Evolutionary conservation across 1,140 invertebrate genomes (phyloP), one percentile per base, ranked within the genome.

Genomic region (Orius laevigatus): DNA sequence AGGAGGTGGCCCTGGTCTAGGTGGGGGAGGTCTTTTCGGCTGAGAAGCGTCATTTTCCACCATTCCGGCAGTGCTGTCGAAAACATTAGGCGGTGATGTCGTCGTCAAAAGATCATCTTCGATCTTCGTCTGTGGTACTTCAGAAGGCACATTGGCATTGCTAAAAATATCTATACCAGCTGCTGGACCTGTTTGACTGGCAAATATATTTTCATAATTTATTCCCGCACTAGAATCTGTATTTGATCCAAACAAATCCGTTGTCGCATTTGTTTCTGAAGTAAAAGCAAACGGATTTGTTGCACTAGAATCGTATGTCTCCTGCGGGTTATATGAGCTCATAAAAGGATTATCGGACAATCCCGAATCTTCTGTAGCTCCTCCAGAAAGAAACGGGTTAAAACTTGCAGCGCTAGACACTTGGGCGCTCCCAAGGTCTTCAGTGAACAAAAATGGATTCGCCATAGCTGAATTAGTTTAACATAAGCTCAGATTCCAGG

Each of bases 391-490:
- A 59, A 85, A 85, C 25, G 81, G 81, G 68, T 85, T 85, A 1
- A 75, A 72, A 3, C 63, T 59, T n/a, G 66, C 60, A 15, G 35
- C 31, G 1, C 41, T 14, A 14, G 45, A 16, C 19, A 53, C 32
- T 19, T 51, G 54, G 64, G 61, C 25, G 61, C 63, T 58, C 10
- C 68, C 60, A 4, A 58, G 58, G 2, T 64, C 56, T 32, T 75
- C 73, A 55, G 81, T 79, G 66, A 81, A 81, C 45, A 84, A 63
- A 62, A 86, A 86, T 12, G 82, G 81, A 69, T 86, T 86, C 34
- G 67, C 70, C 52, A 56, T 56, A 31, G 32, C 8, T 25, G 25
- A 25, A 25, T 49, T 48, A 47, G 32, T 38, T 53, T 33, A 52
- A 40, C 8, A 59, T 53, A 10, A 84, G 62, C 58, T 84, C 81